Conservation (phyloP, 2,797 vertebrate species). For the Pelochelys cantorii region DNA sequence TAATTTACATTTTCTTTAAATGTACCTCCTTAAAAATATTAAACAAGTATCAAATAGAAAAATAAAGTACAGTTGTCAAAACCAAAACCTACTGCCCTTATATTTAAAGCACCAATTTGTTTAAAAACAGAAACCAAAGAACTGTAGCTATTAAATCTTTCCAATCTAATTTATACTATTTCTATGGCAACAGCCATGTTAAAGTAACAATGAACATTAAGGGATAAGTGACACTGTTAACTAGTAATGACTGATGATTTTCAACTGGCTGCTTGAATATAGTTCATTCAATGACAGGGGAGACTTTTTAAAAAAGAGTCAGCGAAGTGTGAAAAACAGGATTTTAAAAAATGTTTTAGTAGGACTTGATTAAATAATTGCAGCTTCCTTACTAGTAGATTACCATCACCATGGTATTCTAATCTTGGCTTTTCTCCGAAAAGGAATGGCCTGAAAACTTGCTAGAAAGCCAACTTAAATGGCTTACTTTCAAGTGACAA, state of each 20-base stretch:
- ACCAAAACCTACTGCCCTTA: neutral
- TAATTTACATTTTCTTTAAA: neutral
- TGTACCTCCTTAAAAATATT: neutral
- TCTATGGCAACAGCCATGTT: slow-evolving; percentile 21
- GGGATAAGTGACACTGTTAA: slow-evolving; percentile 11
- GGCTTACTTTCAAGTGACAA: slow-evolving; percentile 11
- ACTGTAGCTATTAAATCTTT: neutral
- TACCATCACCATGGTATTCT: slow-evolving; percentile 33
- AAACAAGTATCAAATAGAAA: neutral
- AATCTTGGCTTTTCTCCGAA: neutral
- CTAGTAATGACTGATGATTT: slow-evolving; percentile 12
- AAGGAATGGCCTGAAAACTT: neutral
- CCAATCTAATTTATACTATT: neutral
- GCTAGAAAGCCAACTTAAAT: neutral
- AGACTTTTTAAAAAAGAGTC: neutral
- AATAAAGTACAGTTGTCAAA: neutral
- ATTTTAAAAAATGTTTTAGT: slow-evolving; percentile 7
- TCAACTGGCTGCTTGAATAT: neutral
- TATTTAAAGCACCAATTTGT: neutral
- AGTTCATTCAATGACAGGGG: neutral
- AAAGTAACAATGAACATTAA: slow-evolving; percentile 26
- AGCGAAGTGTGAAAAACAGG: slow-evolving; percentile 4
- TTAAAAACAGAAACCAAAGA: neutral
- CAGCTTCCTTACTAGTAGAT: slow-evolving; percentile 46
- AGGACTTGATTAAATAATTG: slow-evolving; percentile 19